Evolutionary conservation across 2,113 vertebrate species (phyloP), one percentile per base, ranked within the genome.

Genomic region (Proteles cristata): DNA sequence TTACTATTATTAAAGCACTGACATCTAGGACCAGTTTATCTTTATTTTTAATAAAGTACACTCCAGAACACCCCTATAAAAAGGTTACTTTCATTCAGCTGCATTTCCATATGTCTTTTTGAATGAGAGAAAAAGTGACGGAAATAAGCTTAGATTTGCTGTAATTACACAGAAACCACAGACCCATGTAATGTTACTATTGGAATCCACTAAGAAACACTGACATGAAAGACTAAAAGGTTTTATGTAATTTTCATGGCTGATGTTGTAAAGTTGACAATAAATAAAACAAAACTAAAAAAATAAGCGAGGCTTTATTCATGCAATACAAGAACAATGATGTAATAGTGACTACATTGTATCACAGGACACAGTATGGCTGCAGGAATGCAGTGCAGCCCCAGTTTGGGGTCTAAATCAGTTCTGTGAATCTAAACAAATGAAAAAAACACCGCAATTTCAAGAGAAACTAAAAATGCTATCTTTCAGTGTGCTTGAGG

Each of bases 1-100:
- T 71, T 80, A 76, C 58, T 79, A 71, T 77, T 86, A 87, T 88
- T 61, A 90, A 96, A 90, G 65, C 61, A 79, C 10, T 53, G 39
- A 83, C 31, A 88, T 58, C 65, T 85, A 26, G 33, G 58, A 58
- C 43, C 65, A 19, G 17, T 45, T 85, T 68, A 84, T 45, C 66
- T 88, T 84, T 68, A 74, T 55, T 95, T 95, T 94, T 61, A 93
- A 95, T 90, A 63, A 82, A 73, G 28, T 66, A 35, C 81, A 97
- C 43, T 92, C 39, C 71, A 90, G 55, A 82, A 66, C 9, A 87
- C 39, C 19, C 61, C 61, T 74, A n/a, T 88, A 83, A 80, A 74
- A 21, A 89, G 61, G 4, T 69, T 76, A 63, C 61, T 85, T 69
- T 88, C 50, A 55, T 58, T 93, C 50, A 95, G 28, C 55, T 81